These are phyloP conservation scores for Aurelia coerulea DNA, from an alignment of 30 jellyfish, hydroid and myxozoan species.

Conservation along the genomic window DNA sequence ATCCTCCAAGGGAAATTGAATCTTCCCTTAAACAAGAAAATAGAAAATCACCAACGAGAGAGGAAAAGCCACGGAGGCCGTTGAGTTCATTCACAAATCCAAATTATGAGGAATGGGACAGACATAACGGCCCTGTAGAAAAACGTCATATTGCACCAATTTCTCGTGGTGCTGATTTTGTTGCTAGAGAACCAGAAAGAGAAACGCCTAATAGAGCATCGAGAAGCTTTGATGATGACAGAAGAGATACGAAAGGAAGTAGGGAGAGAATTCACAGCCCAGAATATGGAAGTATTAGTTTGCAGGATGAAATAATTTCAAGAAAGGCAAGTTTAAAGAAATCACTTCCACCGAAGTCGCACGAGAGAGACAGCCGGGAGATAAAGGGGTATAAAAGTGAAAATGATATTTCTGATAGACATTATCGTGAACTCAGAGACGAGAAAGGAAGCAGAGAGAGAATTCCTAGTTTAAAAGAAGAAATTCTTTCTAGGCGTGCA, in stretches of 20 bases:
- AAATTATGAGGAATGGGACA: neutral
- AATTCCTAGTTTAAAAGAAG: neutral
- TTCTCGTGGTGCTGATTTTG: neutral
- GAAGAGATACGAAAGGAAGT: neutral
- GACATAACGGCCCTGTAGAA: too few relatives aligned
- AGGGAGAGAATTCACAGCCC: neutral
- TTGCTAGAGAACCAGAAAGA: neutral
- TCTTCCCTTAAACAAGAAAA: neutral
- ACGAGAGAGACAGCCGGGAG: neutral
- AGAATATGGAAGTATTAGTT: neutral
- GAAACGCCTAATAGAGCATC: neutral
- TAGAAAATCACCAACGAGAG: neutral
- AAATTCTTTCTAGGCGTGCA: neutral
- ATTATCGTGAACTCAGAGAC: neutral
- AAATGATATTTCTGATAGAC: neutral
- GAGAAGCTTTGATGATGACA: neutral
- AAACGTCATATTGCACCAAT: too few relatives aligned
- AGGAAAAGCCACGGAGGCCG: neutral
- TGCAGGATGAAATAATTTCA: neutral
- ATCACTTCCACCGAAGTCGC: neutral
- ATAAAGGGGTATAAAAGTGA: neutral
- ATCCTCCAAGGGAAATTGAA: neutral
- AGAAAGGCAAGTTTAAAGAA: conserved; percentile 1
- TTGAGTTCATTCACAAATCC: neutral
- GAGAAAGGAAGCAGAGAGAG: too few relatives aligned